phyloP scores from a whole-genome alignment of 1,140 invertebrate species.

The Planococcus citri region DNA sequence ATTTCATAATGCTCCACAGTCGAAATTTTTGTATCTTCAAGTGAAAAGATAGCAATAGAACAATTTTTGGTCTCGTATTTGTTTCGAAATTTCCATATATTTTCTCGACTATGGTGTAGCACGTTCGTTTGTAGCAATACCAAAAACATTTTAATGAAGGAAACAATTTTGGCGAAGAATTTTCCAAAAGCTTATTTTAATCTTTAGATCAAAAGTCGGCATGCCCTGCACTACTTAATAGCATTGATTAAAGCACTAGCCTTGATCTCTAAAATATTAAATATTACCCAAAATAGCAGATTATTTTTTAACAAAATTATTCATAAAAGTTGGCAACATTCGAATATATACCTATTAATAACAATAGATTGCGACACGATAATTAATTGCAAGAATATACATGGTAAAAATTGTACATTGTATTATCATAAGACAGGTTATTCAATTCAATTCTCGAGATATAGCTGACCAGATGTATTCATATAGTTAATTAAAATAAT shows the following conservation, averaged over 20 bases:
- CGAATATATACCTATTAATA: slow-evolving; percentile 1
- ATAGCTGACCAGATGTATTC: not conserved
- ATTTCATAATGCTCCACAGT: no score
- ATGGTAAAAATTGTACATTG: not conserved
- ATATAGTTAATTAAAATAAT: not conserved
- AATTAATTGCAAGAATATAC: not conserved
- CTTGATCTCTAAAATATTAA: not conserved
- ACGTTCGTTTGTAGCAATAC: no score
- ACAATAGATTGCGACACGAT: not conserved
- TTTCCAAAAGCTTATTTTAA: no score
- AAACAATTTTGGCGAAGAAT: no score
- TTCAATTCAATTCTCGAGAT: not conserved
- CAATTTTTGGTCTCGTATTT: no score
- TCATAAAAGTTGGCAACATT: not conserved
- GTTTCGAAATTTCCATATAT: no score
- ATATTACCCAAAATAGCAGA: not conserved
- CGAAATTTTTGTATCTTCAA: no score
- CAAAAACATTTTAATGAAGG: no score
- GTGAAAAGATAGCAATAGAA: no score
- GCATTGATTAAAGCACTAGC: not conserved
- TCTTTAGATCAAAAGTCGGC: no score
- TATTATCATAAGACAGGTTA: not conserved
- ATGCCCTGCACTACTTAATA: no score
- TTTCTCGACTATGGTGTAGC: no score
- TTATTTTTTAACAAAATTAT: not conserved